Base-by-base conservation (phyloP, 2,797 vertebrate species). In the Chromobotia macracanthus region DNA sequence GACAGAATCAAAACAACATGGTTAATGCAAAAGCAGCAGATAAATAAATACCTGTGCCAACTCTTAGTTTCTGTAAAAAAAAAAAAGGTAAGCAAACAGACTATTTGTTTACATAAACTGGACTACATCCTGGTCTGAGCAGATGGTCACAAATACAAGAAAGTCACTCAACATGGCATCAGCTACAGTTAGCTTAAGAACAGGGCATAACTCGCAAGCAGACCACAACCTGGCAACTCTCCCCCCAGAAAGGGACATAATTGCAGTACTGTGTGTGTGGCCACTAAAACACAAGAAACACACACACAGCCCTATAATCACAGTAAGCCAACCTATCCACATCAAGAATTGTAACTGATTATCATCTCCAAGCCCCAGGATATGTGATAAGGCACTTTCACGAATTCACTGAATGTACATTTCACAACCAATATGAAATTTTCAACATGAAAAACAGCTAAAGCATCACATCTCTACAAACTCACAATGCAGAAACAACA, bases 111-210 rank as follows among this genome's bases (percentile, higher is more conserved):
- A 80, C 78, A 80, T 41, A 73, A 65, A 70, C 53, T 68, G n/a
- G 74, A 50, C 80, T 79, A 67, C 72, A 79, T 51, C 80, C 75
- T 70, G 23, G 80, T 78, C 66, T 75, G 71, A 86, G 77, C 82
- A 86, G 80, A 85, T 85, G 84, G 80, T 85, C 84, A 80, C 60
- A 82, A 82, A 79, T 74, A 73, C 68, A 63, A 70, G 53, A 83
- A 83, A 82, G 82, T 82, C 71, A 21, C 56, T 82, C 71, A 79
- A 80, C 77, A 82, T 66, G 60, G 82, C 82, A 79, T 64, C n/a
- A n/a, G n/a, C 77, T 72, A 53, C 67, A 84, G 53, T 82, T 81
- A 70, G 69, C 65, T 84, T 69, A 72, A 83, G 75, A 80, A 83
- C 66, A 51, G 63, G 79, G 76, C 81, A 70, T 41, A 78, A 85